Evolutionary conservation across 2,888 invertebrate genomes (phyloP), one percentile per base, ranked within the genome.

Genomic region (Tethea ocularis): DNA sequence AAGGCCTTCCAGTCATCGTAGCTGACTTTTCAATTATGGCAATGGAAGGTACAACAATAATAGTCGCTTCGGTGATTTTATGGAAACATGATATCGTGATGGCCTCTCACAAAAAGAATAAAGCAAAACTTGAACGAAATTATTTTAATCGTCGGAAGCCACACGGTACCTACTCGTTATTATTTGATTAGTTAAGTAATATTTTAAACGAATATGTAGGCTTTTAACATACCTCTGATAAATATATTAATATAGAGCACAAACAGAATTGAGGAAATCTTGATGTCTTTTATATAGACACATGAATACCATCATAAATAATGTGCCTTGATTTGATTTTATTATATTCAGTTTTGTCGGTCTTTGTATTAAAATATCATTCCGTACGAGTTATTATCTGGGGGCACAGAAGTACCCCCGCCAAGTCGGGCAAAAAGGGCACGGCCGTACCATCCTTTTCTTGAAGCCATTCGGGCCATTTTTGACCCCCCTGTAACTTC

Each of bases 31-130:
- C 46, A 46, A 74, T 80, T 91, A 82, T 73, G 81, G 86, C 84
- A 87, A 88, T 83, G 76, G 72, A 72, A 67, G 71, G 69, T 68
- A 66, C 67, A 64, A 80, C 75, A 88, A 86, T 89, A 89, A 90
- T 92, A 90, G 90, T 87, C 93, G 93, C 89, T 91, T 87, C 87
- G 92, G 78, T 93, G 92, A 87, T 89, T 93, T 93, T 92, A 88
- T 90, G 91, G 93, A 89, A 93, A 93, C 91, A 84, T 82, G 91
- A 93, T 91, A 92, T 84, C 83, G 87, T 86, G 91, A 89, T 91
- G 83, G 89, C 88, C 88, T 88, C 89, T 88, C 82, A 88, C 84
- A 91, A 91, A 92, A 93, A 91, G 86, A 88, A 84, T 81, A 85
- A 87, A 89, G 77, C 78, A 73, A 85, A 86, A 83, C 86, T 80